Evolutionary conservation across 2,888 invertebrate species (phyloP).

Genomic region (Caenorhabditis sinica): DNA sequence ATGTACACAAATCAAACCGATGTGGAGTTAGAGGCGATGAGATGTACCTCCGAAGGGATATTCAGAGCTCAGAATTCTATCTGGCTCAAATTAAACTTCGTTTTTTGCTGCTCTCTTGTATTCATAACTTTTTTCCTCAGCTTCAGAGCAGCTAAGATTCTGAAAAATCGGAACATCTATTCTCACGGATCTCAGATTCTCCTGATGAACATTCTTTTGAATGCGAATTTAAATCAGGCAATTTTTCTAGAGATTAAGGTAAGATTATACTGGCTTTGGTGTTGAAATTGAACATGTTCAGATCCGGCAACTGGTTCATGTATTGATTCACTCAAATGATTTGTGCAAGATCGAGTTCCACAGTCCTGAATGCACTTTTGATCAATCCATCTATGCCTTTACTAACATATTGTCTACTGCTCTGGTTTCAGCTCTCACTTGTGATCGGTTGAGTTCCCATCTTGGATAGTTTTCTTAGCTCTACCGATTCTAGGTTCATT

Average conservation of each 20-base stretch:
- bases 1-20: conserved; percentile 59
- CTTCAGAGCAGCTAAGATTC: conserved; percentile 31
- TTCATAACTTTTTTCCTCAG: conserved; percentile 19
- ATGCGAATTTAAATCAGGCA: conserved; percentile 44
- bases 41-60: conserved; percentile 56
- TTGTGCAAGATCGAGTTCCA: conserved; percentile 55
- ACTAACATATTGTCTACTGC: conserved; percentile 27
- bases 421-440: conserved; percentile 31
- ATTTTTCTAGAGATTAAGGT: conserved; percentile 41
- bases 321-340: conserved; percentile 23
- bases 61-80: conserved; percentile 49
- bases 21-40: conserved; percentile 42
- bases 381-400: conserved; percentile 38
- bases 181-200: conserved; percentile 47
- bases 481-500: conserved; percentile 21
- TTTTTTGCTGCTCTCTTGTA: conserved; percentile 9
- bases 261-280: neutral
- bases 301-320: conserved; percentile 42
- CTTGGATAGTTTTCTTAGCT: neutral
- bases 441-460: conserved; percentile 32
- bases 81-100: conserved; percentile 36
- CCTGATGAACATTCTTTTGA: conserved; percentile 28
- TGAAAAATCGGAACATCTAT: conserved; percentile 49
- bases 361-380: conserved; percentile 36
- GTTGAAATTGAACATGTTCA: neutral